A percentile compares a stretch with the other conserved stretches of the same genome.
These are phyloP conservation scores for Cariama cristata DNA, from an alignment of 2,113 vertebrate species.

Conservation along the genomic window DNA sequence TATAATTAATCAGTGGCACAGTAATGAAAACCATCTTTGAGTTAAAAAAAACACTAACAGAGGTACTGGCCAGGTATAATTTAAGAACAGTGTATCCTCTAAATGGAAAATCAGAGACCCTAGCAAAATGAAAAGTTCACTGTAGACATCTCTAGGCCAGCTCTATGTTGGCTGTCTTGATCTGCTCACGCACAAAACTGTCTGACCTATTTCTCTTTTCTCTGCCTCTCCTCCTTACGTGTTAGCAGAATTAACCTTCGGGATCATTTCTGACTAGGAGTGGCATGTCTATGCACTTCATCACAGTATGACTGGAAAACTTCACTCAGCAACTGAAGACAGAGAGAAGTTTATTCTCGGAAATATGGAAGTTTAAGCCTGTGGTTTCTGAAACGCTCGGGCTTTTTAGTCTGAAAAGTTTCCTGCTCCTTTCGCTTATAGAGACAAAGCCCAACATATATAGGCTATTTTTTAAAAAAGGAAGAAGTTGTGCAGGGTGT, in stretches of 20 bases:
- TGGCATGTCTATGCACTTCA: background rate
- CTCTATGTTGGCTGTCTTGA: background rate
- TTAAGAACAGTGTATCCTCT: background rate
- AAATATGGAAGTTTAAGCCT: background rate
- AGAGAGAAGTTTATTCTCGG: fast-evolving
- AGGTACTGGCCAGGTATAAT: background rate
- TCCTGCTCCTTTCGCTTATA: background rate
- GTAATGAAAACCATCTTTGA: background rate
- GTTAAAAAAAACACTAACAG: background rate
- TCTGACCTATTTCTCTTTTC: background rate
- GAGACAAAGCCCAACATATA: background rate
- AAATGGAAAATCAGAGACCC: background rate
- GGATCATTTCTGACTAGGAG: background rate
- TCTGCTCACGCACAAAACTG: background rate
- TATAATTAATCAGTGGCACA: background rate
- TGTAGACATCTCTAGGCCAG: background rate
- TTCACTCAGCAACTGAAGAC: background rate
- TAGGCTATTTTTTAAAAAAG: background rate
- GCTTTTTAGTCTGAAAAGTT: background rate
- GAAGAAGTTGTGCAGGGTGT: background rate
- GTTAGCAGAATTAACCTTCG: background rate
- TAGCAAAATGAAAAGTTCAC: background rate
- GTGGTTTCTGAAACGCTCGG: background rate
- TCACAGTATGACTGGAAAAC: background rate
- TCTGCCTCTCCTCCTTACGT: background rate